These are phyloP conservation scores for Tachycineta bicolor DNA, from an alignment of 2,113 vertebrate species.

Conservation along the genomic window DNA sequence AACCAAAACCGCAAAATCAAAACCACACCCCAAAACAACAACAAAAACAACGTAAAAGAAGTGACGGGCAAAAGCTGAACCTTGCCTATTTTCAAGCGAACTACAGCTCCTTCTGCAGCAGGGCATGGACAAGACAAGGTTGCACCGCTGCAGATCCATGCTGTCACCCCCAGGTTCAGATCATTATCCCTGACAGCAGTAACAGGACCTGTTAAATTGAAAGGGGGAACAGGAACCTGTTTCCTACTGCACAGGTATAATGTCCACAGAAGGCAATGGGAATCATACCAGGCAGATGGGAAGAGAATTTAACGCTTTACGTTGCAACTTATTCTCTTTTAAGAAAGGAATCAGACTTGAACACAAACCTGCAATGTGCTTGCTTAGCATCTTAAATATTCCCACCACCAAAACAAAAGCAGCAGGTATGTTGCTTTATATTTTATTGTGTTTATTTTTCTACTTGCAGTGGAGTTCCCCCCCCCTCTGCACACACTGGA, in stretches of 20 bases:
- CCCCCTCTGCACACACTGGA: background rate
- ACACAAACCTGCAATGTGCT: background rate
- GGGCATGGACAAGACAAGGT: background rate
- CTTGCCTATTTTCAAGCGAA: background rate
- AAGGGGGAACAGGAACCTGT: background rate
- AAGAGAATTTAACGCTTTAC: background rate
- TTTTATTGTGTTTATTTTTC: background rate
- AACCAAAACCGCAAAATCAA: background rate
- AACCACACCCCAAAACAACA: background rate
- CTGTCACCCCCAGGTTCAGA: background rate
- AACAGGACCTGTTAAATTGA: background rate
- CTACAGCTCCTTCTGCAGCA: background rate
- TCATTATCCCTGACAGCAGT: background rate
- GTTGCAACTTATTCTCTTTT: conserved; percentile 15
- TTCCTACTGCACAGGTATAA: background rate
- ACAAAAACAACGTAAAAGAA: background rate
- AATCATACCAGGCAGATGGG: background rate
- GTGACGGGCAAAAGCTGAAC: background rate
- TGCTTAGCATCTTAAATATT: background rate
- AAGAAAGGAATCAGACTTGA: background rate
- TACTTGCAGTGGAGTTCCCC: background rate
- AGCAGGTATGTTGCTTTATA: background rate
- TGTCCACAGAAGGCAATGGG: background rate
- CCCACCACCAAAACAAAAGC: background rate
- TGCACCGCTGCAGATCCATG: background rate